Evolutionary conservation across 2,797 vertebrate species (phyloP).

Genomic region (Pipistrellus pipistrellus): DNA sequence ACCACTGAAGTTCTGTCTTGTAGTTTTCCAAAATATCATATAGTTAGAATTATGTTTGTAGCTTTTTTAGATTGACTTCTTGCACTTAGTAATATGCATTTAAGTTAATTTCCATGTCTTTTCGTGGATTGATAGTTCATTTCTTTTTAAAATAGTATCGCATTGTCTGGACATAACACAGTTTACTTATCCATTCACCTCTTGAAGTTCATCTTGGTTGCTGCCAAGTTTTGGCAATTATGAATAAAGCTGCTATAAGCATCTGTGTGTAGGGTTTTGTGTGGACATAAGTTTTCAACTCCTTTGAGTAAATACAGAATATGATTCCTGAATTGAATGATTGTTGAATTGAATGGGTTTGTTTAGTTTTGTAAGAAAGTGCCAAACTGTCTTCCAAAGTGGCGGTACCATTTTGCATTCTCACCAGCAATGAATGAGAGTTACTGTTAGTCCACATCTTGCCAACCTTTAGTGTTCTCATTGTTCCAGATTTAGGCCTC

Average conservation of each 20-base stretch:
- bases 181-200: neutral
- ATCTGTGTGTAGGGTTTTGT: neutral
- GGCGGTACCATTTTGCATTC: neutral
- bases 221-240: neutral
- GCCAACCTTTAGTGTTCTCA: neutral
- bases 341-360: neutral
- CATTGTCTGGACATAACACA: neutral
- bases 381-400: neutral
- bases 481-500: neutral
- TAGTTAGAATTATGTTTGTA: neutral
- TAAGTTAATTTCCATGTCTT: neutral
- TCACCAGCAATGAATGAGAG: neutral
- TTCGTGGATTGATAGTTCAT: neutral
- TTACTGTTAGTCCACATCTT: neutral
- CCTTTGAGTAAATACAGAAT: neutral
- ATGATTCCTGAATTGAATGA: neutral
- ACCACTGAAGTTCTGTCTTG: neutral
- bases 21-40: neutral
- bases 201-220: neutral
- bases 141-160: neutral
- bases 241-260: neutral
- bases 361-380: slow-evolving; percentile 3
- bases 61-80: neutral
- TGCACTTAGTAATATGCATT: neutral
- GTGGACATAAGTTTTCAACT: neutral